These are phyloP conservation scores for Enteromius radiatus DNA, from an alignment of 2,797 vertebrate species.

Conservation along the genomic window DNA sequence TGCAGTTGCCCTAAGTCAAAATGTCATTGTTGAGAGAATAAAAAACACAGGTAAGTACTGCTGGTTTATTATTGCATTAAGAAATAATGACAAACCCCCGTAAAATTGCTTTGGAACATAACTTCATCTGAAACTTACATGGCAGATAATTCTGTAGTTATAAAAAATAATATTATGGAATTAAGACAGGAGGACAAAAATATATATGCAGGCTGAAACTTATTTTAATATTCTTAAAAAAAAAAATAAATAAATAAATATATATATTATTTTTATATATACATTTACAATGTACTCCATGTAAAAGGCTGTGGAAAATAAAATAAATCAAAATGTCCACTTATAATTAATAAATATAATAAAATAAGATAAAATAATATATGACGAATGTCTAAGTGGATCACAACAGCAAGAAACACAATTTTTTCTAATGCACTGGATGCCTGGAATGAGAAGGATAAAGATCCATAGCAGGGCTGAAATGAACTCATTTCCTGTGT, in stretches of 20 bases:
- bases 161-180: background rate
- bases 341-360: no score
- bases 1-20: background rate
- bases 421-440: slow-evolving; percentile 67
- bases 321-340: background rate
- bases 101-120: background rate
- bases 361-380: background rate
- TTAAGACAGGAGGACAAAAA: background rate
- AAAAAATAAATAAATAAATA: no score
- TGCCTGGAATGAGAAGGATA: slow-evolving; percentile 67
- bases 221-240: no score
- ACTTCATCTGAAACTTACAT: background rate
- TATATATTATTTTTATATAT: no score
- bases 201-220: background rate
- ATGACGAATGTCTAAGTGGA: background rate
- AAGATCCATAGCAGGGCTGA: slow-evolving; percentile 48
- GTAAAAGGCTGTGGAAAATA: background rate
- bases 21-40: background rate
- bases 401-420: background rate
- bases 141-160: background rate
- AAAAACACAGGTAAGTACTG: background rate
- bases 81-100: background rate
- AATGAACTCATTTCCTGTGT: slow-evolving; percentile 49
- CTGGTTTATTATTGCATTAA: background rate
- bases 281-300: background rate